phyloP scores from a whole-genome alignment of 2,113 vertebrate species.

The Sporophila hypoxantha region DNA sequence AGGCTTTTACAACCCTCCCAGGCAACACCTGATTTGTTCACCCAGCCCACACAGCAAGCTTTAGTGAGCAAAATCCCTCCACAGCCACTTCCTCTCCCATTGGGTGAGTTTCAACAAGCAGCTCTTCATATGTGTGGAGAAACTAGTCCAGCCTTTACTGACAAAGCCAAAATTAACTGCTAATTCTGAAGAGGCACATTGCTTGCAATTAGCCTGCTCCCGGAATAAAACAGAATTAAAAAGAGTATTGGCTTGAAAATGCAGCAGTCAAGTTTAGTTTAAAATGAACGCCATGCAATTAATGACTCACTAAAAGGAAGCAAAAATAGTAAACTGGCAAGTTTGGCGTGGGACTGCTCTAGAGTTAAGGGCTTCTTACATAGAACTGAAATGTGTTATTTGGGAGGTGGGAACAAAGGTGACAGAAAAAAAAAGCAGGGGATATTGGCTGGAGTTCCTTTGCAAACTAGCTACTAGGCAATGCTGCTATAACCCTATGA shows the following conservation, averaged over 20 bases:
- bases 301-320: constrained; percentile 63
- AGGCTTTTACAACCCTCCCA: not conserved
- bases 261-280: constrained; percentile 61
- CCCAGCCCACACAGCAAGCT: not conserved
- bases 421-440: constrained; percentile 63
- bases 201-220: constrained; percentile 42
- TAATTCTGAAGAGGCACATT: constrained; percentile 40
- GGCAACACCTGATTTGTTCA: not conserved
- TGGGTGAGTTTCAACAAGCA: constrained; percentile 3
- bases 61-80: not conserved
- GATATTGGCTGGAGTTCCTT: constrained; percentile 59
- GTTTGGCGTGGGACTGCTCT: constrained; percentile 56
- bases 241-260: constrained; percentile 50
- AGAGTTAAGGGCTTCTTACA: constrained; percentile 67
- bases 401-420: constrained; percentile 45
- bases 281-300: constrained; percentile 73
- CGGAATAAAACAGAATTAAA: constrained; percentile 8
- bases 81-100: not conserved
- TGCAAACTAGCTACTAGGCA: constrained; percentile 71
- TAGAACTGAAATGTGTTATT: constrained; percentile 74
- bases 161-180: constrained; percentile 11
- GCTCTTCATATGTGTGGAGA: not conserved
- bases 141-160: not conserved
- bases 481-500: constrained; percentile 71
- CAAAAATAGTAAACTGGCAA: constrained; percentile 68